Evolutionary conservation across 2,797 vertebrate species (phyloP).

Genomic region (Liasis olivaceus): DNA sequence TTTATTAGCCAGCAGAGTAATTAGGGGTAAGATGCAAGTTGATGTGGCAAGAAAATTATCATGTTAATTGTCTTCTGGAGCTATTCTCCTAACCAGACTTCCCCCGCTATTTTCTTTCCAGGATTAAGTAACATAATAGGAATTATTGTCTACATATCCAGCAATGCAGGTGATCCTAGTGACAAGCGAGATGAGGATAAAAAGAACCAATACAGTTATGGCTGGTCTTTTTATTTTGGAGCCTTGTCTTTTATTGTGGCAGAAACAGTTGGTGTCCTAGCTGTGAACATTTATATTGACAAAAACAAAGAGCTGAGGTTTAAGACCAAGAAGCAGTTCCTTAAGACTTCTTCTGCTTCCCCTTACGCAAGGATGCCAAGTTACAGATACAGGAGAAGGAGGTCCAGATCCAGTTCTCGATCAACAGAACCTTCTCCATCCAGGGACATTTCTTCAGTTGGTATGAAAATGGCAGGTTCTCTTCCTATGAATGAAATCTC

Average conservation of each 20-base stretch:
- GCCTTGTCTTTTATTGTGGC: slow-evolving; percentile 96
- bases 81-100: slow-evolving; percentile 21
- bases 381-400: slow-evolving; percentile 86
- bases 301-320: slow-evolving; percentile 92
- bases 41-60: not conserved
- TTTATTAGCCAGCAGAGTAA: not conserved
- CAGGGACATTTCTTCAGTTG: slow-evolving; percentile 85
- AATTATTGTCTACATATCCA: slow-evolving; percentile 98
- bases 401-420: slow-evolving; percentile 89
- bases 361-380: slow-evolving; percentile 94
- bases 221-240: slow-evolving; percentile 97
- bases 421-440: slow-evolving; percentile 89
- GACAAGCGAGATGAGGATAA: slow-evolving; percentile 96
- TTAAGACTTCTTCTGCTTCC: slow-evolving; percentile 85
- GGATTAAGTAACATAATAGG: slow-evolving; percentile 98
- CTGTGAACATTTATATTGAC: slow-evolving; percentile 96
- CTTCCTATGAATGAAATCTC: slow-evolving; percentile 91
- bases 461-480: slow-evolving; percentile 83
- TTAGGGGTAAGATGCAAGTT: not conserved
- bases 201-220: slow-evolving; percentile 93
- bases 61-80: not conserved
- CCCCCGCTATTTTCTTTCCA: slow-evolving; percentile 57
- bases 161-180: slow-evolving; percentile 92
- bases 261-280: slow-evolving; percentile 91
- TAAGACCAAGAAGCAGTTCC: slow-evolving; percentile 83